Evolutionary conservation across 2,113 vertebrate species (phyloP), one percentile per base, ranked within the genome.

Genomic region (Gadus chalcogrammus): DNA sequence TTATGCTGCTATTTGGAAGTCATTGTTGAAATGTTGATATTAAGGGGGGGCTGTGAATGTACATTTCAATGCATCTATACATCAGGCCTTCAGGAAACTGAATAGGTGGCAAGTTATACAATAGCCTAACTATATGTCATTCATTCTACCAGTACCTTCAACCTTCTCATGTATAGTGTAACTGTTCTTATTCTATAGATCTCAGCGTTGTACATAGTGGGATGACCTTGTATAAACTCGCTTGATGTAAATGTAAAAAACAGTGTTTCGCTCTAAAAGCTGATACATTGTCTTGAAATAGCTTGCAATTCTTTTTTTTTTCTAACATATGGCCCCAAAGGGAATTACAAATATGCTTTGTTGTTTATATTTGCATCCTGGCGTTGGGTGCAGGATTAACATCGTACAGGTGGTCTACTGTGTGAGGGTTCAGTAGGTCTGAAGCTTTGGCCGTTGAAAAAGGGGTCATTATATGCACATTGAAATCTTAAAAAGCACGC

Each of bases 351-450:
- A 72, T 56, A 20, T 3, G 60, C 55, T 61, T 73, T 75, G 67
- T 56, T 56, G 13, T n/a, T 58, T 58, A 31, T 63, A 73, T 68
- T 31, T 53, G 55, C 3, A 2, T 62, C 22, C 24, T 20, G 53
- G 17, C 31, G 20, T 65, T 70, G n/a, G 53, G 7, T 31, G 68
- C 13, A 59, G 69, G 31, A 55, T 13, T 31, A 35, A 12, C 58
- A 20, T 9, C n/a, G 12, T 65, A 9, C 8, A 20, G 59, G 60
- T 61, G 15, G 28, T 73, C 62, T 62, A 4, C 78, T 82, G 81
- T 76, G 72, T 71, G 58, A 53, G 11, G 9, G 8, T 72, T 71
- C 83, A 78, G 72, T 65, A 88, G 84, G 75, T 68, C 84, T 82
- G 86, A 72, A 78, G 61, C 59, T 76, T 64, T 52, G 48, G 18